Percentiles rank a stretch among this genome's conserved stretches.
Evolutionary conservation across 1,140 invertebrate species (phyloP).

Genomic region (Hyles euphorbiae): DNA sequence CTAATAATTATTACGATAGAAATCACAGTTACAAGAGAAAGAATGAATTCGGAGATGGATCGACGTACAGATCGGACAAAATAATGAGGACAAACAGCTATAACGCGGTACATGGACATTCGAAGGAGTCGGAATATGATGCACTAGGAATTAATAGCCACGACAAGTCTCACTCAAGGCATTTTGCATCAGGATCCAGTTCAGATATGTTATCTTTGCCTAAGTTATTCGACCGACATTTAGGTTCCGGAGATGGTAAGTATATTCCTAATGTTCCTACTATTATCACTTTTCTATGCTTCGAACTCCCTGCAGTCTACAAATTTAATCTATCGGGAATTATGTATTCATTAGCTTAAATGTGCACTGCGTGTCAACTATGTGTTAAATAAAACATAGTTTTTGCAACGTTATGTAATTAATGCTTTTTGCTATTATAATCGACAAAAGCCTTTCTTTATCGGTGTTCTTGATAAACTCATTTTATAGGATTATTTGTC

Average conservation of each 20-base stretch:
- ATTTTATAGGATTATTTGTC: no score
- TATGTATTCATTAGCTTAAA: conserved; percentile 20
- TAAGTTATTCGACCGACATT: conserved; percentile 56
- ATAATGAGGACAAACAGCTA: conserved; percentile 61
- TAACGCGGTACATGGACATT: conserved; percentile 45
- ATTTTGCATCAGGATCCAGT: conserved; percentile 42
- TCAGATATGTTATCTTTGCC: conserved; percentile 37
- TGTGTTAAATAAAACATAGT: conserved; percentile 1
- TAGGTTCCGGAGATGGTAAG: conserved; percentile 62
- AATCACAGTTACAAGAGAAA: conserved; percentile 57
- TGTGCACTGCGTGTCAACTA: conserved; percentile 12
- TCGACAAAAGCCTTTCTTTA: no score
- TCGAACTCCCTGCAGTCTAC: conserved; percentile 39
- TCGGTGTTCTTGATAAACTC: no score
- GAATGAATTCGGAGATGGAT: conserved; percentile 57
- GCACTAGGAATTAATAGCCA: conserved; percentile 32
- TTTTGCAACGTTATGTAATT: neutral
- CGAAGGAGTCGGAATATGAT: conserved; percentile 51
- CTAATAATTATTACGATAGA: conserved; percentile 61
- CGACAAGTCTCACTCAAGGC: conserved; percentile 40
- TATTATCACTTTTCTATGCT: conserved; percentile 30
- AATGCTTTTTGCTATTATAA: no score
- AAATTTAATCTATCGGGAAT: conserved; percentile 13
- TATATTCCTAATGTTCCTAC: conserved; percentile 17
- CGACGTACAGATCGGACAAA: conserved; percentile 56